Evolutionary conservation across 2,888 invertebrate genomes (phyloP).

Genomic region (Apamea monoglypha): DNA sequence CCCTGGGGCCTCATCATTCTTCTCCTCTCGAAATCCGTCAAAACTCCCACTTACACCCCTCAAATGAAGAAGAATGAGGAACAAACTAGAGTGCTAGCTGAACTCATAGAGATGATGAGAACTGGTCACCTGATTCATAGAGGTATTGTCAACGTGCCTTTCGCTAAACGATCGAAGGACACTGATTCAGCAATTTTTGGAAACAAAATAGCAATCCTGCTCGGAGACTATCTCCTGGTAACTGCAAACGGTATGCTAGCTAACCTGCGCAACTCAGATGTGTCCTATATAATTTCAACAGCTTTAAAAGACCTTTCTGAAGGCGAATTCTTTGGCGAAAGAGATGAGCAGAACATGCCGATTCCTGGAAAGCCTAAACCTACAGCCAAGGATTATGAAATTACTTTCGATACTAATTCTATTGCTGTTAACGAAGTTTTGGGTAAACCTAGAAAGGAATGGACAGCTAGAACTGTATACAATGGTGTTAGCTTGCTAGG

Average conservation of each 20-base stretch:
- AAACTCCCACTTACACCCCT: slow-evolving; percentile 90
- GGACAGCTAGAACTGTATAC: slow-evolving; percentile 93
- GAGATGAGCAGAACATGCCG: slow-evolving; percentile 94
- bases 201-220: slow-evolving; percentile 96
- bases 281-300: slow-evolving; percentile 95
- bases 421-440: slow-evolving; percentile 83
- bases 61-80: slow-evolving; percentile 91
- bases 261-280: slow-evolving; percentile 92
- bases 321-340: slow-evolving; percentile 94
- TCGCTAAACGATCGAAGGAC: slow-evolving; percentile 89
- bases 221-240: slow-evolving; percentile 95
- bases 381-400: slow-evolving; percentile 77
- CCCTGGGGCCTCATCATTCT: slow-evolving; percentile 96
- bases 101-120: slow-evolving; percentile 96
- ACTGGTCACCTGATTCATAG: slow-evolving; percentile 96
- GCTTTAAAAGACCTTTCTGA: slow-evolving; percentile 95
- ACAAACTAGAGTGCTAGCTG: slow-evolving; percentile 85
- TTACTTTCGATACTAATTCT: slow-evolving; percentile 82
- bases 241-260: slow-evolving; percentile 96
- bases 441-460: slow-evolving; percentile 92
- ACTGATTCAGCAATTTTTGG: slow-evolving; percentile 95
- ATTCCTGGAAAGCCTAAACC: slow-evolving; percentile 91
- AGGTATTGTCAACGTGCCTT: slow-evolving; percentile 88
- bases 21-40: slow-evolving; percentile 94
- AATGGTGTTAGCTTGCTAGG: slow-evolving; percentile 92